A percentile compares a stretch with the other conserved stretches of the same genome.
These are phyloP conservation scores for Sialis lutaria DNA, from an alignment of 2,888 invertebrate species.

Conservation along the genomic window DNA sequence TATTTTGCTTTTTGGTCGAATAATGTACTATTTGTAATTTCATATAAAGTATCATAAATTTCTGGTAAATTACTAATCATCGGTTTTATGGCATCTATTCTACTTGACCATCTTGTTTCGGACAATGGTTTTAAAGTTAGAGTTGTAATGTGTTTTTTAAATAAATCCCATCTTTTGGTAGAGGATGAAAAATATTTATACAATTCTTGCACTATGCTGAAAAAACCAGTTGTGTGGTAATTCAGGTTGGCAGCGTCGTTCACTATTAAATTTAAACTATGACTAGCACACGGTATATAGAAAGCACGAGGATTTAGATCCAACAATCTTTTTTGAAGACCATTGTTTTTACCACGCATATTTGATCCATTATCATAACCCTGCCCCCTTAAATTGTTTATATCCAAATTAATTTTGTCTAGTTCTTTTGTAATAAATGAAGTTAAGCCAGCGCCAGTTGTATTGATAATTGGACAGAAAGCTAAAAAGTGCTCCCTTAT, in stretches of 20 bases:
- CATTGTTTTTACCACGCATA: conserved; percentile 12
- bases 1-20: conserved; percentile 5
- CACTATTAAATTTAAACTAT: conserved; percentile 14
- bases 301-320: conserved; percentile 12
- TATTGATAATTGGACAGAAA: conserved; percentile 6
- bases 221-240: conserved; percentile 10
- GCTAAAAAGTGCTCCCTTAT: background rate
- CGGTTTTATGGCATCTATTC: conserved; percentile 11
- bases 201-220: conserved; percentile 12
- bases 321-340: conserved; percentile 11
- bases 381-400: conserved; percentile 8
- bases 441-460: conserved; percentile 7
- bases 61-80: conserved; percentile 9
- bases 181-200: conserved; percentile 13
- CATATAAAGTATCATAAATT: conserved; percentile 9
- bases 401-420: conserved; percentile 6
- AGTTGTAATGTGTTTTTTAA: conserved; percentile 8
- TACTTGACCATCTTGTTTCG: conserved; percentile 11
- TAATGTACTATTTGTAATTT: conserved; percentile 5
- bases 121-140: conserved; percentile 11
- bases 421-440: conserved; percentile 7
- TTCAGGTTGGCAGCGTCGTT: conserved; percentile 12
- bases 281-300: conserved; percentile 14
- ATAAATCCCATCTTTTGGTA: conserved; percentile 10
- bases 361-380: conserved; percentile 11